phyloP scores from a whole-genome alignment of 1,140 invertebrate species.

The Atta cephalotes region DNA sequence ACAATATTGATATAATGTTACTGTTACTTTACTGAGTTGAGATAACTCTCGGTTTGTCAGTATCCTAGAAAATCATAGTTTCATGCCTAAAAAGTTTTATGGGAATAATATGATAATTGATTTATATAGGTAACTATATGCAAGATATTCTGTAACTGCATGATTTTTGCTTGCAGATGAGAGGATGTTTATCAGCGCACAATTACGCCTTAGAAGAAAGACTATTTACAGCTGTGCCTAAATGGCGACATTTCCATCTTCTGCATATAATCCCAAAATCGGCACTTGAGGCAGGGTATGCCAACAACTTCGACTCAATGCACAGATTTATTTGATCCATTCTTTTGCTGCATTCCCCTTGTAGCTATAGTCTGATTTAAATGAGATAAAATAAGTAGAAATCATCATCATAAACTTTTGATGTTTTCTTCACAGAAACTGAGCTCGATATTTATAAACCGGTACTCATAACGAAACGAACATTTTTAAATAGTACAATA shows the following conservation, averaged over 20 bases:
- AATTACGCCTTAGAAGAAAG: slow-evolving; percentile 84
- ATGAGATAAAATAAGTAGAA: background rate
- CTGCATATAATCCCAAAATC: slow-evolving; percentile 84
- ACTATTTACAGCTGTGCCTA: slow-evolving; percentile 83
- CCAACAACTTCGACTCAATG: background rate
- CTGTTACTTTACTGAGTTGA: no score
- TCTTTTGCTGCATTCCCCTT: background rate
- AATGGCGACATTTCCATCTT: slow-evolving; percentile 83
- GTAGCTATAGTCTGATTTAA: background rate
- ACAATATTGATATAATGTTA: no score
- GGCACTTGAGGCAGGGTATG: slow-evolving; percentile 84
- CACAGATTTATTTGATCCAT: background rate
- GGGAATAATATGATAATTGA: background rate
- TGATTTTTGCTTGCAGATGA: slow-evolving; percentile 78
- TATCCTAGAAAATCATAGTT: background rate
- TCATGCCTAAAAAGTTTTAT: background rate
- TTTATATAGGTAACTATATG: background rate
- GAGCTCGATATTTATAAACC: no score
- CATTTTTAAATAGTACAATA: no score
- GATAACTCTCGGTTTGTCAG: background rate
- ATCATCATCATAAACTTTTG: background rate
- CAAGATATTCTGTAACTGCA: background rate
- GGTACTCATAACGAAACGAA: no score
- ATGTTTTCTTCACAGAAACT: background rate
- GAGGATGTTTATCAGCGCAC: slow-evolving; percentile 82